These are phyloP conservation scores for Dryomyza anilis DNA, from an alignment of 2,888 invertebrate species.

Conservation along the genomic window DNA sequence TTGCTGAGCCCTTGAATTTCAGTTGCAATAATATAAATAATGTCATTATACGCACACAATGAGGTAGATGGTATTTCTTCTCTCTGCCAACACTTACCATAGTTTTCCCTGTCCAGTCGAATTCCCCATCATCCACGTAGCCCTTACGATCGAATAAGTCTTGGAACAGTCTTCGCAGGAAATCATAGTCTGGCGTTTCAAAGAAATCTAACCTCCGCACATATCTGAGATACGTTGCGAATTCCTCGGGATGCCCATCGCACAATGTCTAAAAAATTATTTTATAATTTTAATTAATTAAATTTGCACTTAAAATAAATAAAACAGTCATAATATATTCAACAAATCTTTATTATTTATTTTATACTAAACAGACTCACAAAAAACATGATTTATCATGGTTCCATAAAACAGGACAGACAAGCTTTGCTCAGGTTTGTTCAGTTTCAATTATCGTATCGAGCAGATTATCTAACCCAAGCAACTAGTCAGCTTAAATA, in stretches of 20 bases:
- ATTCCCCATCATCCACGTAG: conserved; percentile 88
- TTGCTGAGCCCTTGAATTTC: conserved; percentile 20
- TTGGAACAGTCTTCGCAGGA: conserved; percentile 93
- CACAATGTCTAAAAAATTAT: conserved; percentile 70
- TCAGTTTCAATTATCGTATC: no score
- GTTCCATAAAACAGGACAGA: no score
- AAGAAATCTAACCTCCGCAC: conserved; percentile 98
- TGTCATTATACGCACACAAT: not conserved
- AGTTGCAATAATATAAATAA: not conserved
- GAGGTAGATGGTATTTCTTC: not conserved
- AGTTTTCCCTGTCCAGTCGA: conserved; percentile 93
- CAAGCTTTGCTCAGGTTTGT: no score
- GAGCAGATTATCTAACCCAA: no score
- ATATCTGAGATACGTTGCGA: conserved; percentile 97
- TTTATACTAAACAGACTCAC: no score
- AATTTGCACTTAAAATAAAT: no score
- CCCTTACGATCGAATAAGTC: conserved; percentile 88
- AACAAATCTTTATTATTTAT: no score
- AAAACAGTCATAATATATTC: no score
- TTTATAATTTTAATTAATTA: no score
- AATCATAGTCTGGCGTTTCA: conserved; percentile 99
- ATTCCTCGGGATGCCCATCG: conserved; percentile 91
- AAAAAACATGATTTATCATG: no score
- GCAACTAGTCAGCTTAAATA: no score
- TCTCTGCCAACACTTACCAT: conserved; percentile 62